Conservation (phyloP, 1,140 invertebrate species). For the Antheraea mylitta region DNA sequence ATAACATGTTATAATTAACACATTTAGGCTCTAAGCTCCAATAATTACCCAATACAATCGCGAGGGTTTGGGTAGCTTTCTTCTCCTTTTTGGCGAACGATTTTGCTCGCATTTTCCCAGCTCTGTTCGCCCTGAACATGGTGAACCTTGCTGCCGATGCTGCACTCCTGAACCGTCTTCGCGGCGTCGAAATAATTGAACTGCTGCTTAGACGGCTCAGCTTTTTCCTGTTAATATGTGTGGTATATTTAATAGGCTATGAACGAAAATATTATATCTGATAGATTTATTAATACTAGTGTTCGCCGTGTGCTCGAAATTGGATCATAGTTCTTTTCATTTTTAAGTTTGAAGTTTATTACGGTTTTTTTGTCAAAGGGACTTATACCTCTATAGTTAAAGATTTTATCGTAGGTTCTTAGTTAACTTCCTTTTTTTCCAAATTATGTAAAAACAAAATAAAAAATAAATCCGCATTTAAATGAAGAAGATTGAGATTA, state of each 20-base stretch:
- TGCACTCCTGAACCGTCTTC: slow-evolving; percentile 61
- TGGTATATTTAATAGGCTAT: background rate
- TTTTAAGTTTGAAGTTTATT: too few species aligned
- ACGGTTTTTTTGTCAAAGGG: too few species aligned
- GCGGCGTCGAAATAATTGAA: slow-evolving; percentile 58
- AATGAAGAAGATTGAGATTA: too few species aligned
- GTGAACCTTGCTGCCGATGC: slow-evolving; percentile 88
- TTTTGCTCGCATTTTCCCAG: slow-evolving; percentile 94
- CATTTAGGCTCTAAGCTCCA: too few species aligned
- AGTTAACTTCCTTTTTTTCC: too few species aligned
- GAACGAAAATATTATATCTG: background rate
- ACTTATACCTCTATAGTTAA: too few species aligned
- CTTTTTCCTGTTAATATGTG: slow-evolving; percentile 49
- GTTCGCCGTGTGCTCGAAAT: too few species aligned
- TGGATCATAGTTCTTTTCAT: too few species aligned
- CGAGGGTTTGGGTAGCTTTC: slow-evolving; percentile 99
- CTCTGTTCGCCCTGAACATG: slow-evolving; percentile 95
- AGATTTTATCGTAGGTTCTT: too few species aligned
- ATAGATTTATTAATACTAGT: background rate
- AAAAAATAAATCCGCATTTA: too few species aligned
- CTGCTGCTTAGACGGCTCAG: slow-evolving; percentile 59
- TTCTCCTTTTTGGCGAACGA: slow-evolving; percentile 97
- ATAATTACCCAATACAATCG: slow-evolving; percentile 96
- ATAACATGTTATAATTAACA: too few species aligned
- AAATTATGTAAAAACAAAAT: too few species aligned